These are phyloP conservation scores for Argya squamiceps DNA, from an alignment of 2,797 vertebrate species.

Conservation along the genomic window DNA sequence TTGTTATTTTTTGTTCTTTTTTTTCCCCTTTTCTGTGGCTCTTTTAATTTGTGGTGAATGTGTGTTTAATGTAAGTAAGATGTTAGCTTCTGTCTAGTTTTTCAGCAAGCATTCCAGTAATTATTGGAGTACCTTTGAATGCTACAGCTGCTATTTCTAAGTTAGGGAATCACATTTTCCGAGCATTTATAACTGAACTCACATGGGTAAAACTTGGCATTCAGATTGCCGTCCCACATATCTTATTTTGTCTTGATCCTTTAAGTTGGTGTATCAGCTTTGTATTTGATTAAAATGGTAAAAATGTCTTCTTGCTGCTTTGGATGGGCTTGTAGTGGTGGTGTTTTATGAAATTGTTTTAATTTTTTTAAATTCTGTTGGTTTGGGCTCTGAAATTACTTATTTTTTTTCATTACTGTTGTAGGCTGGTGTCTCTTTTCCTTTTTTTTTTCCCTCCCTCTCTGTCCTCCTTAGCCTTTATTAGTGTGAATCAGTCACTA, in stretches of 20 bases:
- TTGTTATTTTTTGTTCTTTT: background rate
- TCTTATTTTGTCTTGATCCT: constrained; percentile 55
- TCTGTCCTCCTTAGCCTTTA: background rate
- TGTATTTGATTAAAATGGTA: constrained; percentile 29
- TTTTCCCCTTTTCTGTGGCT: background rate
- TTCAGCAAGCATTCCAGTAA: constrained; percentile 46
- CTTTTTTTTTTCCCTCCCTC: fast-evolving
- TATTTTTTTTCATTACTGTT: background rate
- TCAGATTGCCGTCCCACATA: constrained; percentile 20
- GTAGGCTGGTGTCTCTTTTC: background rate
- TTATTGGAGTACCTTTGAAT: constrained; percentile 55
- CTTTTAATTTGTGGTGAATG: constrained; percentile 51
- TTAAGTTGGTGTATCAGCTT: constrained; percentile 18
- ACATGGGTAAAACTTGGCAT: constrained; percentile 34
- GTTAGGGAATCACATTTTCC: constrained; percentile 54
- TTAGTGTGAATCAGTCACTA: background rate
- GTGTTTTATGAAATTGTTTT: background rate
- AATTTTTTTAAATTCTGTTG: background rate
- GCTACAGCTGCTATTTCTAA: constrained; percentile 55
- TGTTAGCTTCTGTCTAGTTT: constrained; percentile 61
- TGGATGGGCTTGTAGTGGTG: background rate
- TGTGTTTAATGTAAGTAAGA: constrained; percentile 65
- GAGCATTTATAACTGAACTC: constrained; percentile 28
- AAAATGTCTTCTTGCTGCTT: background rate
- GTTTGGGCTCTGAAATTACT: background rate